Percentiles rank a stretch among this genome's conserved stretches.
These are phyloP conservation scores for Glyptemys insculpta DNA, from an alignment of 2,797 vertebrate genomes.

Conservation along the genomic window DNA sequence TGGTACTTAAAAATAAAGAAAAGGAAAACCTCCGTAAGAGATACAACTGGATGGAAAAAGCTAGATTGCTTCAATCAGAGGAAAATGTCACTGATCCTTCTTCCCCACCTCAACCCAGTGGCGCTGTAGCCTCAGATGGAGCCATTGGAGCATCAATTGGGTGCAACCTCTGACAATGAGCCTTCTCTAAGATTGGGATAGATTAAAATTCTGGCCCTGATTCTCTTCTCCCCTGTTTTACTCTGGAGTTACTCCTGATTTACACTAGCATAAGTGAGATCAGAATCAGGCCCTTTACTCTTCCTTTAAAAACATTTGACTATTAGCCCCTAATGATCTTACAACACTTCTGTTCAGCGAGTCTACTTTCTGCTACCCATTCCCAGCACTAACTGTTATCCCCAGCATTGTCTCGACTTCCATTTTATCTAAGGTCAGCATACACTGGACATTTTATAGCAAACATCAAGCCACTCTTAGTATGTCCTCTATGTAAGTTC, in stretches of 20 bases:
- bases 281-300: background rate
- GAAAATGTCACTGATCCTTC: too few species aligned
- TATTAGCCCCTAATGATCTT: background rate
- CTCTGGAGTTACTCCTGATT: background rate
- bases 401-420: background rate
- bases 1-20: background rate
- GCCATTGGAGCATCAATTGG: background rate
- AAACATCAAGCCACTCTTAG: background rate
- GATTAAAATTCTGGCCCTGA: background rate
- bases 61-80: background rate
- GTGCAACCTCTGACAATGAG: background rate
- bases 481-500: rapidly evolving
- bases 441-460: background rate
- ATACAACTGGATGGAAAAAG: background rate
- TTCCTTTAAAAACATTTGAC: background rate
- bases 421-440: background rate
- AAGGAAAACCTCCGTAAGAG: background rate
- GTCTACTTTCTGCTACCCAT: background rate
- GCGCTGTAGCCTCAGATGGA: too few species aligned
- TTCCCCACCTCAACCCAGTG: too few species aligned
- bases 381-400: background rate
- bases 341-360: background rate
- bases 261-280: background rate
- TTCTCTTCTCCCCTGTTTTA: background rate
- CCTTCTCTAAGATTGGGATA: background rate